Evolutionary conservation across 2,797 vertebrate species (phyloP), one percentile per base, ranked within the genome.

Genomic region (Hippocampus kuda): DNA sequence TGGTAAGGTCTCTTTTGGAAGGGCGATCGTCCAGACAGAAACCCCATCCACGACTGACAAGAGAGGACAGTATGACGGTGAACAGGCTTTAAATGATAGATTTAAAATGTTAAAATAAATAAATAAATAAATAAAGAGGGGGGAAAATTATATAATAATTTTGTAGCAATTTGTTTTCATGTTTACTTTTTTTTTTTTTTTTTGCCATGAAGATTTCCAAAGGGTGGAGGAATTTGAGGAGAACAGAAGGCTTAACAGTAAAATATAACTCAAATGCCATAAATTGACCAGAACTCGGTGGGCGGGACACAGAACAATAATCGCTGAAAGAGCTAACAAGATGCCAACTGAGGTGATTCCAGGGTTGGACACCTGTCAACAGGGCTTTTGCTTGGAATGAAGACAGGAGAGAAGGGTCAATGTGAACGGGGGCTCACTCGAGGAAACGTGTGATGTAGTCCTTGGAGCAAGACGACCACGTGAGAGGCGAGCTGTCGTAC

Each of bases 361-460:
- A 34, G 34, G n/a, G 9, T 54, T 24, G 53, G 42, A 44, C 42
- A 44, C 42, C 42, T 44, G 11, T 44, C 11, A 46, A 15, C 15
- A 46, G 44, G 42, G 42, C 42, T 44, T 13, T 46, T 46, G 44
- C 13, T 13, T 46, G 44, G 8, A 11, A n/a, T 60, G 15, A 27
- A 0, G 75, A 66, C 20, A 20, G 5, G n/a, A 68, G 46, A 18
- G 49, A 68, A 41, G 24, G 26, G 54, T 10, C 18, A 24, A n/a
- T 34, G 48, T 46, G 65, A 16, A 22, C 30, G 27, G 65, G 64
- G 4, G 20, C 87, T 94, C 90, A 98, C 97, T 99, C 97, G 1
- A 99, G 89, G 80, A 99, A 99, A 63, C 93, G 94, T 54, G 97
- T 99, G 88, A 99, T 97, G 76, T 98, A 98, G 56, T 98, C 95